phyloP scores from a whole-genome alignment of 2,113 vertebrate species.

The Saimiri boliviensis region DNA sequence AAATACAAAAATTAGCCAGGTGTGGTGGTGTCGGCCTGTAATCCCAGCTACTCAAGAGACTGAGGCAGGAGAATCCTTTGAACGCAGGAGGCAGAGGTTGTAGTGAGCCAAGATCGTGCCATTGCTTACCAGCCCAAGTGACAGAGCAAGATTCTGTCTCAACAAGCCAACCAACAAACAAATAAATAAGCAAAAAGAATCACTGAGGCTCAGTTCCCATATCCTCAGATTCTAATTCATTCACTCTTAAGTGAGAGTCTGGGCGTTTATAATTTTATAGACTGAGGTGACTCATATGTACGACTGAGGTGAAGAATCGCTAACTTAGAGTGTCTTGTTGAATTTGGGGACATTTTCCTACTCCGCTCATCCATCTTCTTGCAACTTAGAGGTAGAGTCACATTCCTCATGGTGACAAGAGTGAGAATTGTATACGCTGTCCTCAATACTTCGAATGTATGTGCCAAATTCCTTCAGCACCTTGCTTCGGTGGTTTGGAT shows the following conservation, averaged over 20 bases:
- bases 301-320: not conserved
- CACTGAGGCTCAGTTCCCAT: not conserved
- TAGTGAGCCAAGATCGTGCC: no score
- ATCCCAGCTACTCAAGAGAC: no score
- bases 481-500: not conserved
- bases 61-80: no score
- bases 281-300: not conserved
- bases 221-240: not conserved
- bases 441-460: not conserved
- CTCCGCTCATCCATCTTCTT: not conserved
- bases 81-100: no score
- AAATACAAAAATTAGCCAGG: no score
- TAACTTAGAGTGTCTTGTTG: not conserved
- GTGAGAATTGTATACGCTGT: not conserved
- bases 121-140: no score
- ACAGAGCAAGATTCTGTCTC: no score
- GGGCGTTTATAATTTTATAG: not conserved
- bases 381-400: not conserved
- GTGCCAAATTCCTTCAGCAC: not conserved
- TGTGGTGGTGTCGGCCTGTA: no score
- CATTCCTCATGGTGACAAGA: not conserved
- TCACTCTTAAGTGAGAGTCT: not conserved
- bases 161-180: no score
- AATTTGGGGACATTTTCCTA: not conserved
- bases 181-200: not conserved